Base-by-base conservation (phyloP, 2,888 invertebrate species). In the Cancer borealis region DNA sequence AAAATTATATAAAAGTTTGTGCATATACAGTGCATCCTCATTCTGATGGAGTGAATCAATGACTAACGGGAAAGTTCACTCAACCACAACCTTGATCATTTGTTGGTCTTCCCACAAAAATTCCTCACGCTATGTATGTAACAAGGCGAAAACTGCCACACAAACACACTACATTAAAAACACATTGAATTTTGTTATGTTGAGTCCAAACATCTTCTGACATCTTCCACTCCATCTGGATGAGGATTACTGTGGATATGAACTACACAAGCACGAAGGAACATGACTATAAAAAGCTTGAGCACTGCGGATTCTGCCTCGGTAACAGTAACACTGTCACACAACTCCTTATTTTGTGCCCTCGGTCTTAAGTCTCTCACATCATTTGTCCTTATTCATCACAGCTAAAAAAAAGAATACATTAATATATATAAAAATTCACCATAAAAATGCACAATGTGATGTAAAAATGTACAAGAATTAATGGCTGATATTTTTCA, bases 361-460 rank as follows among this genome's bases (percentile, higher is more conserved):
- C 84, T 84, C 39, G 84, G 73, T 73, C 73, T 66, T 73, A 73
- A 73, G 73, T 73, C n/a, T 26, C 73, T 73, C n/a, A n/a, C 26
- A n/a, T 73, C 26, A 73, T 10, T 73, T 73, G 21, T 73, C 73
- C n/a, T 73, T 26, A 47, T 12, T 88, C n/a, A 88, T 46, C 21
- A 45, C 88, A 89, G 39, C 46, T 39, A 6, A 21, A 45, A 47
- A 89, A 88, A 88, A 39, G 39, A 39, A 39, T 39, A 39, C 39
- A 39, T 39, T 39, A 39, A 88, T 88, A 88, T 45, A 88, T 39
- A 46, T 46, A 46, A 45, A 87, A 87, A 30, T 87, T n/a, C 12
- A 39, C 30, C 88, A 46, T 46, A 17, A 89, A 54, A 89, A 47
- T 89, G 47, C 26, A 89, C 2, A 49, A n/a, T 90, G 49, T 90